Evolutionary conservation across 2,797 vertebrate genomes (phyloP), one percentile per base, ranked within the genome.

Genomic region (Alca torda): DNA sequence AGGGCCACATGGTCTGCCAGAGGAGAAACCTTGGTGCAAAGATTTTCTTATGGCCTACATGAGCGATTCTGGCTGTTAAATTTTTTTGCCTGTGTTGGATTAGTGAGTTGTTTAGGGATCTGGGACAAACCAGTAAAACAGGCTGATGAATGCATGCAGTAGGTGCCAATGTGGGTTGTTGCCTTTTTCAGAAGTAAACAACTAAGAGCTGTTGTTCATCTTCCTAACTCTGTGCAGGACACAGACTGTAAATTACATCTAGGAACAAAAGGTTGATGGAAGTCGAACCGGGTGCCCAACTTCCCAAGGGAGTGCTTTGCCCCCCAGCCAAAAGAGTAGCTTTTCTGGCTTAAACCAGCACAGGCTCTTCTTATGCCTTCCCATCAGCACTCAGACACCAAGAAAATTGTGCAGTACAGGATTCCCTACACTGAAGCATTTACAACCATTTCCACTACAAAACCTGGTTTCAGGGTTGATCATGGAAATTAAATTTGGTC

Each of bases 81-180:
- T 13, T 16, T 92, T 91, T 48, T 57, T 85, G 80, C 33, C 69
- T n/a, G 31, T 4, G 4, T 67, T 65, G 92, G 61, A 43, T 91
- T 20, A 84, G 54, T 0, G 82, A 83, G 35, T 60, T 85, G 69
- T 93, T 96, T 45, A 92, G 84, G 96, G 97, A 97, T 97, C 98
- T 98, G 97, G 97, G 97, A 96, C 90, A 94, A 97, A 96, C 94
- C 95, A 96, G 96, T 95, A 87, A 50, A 98, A 96, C 98, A 97
- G 98, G 97, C 98, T 98, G 98, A 97, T 97, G 98, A 97, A 97
- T 98, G 94, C 82, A 17, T 6, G 67, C 4, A 2, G 93, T 96
- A 97, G 95, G 97, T 97, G 97, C 95, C 97, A 95, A 95, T 96
- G 98, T 97, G 97, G 96, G 96, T 93, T 96, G 89, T 85, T 97